phyloP scores from a whole-genome alignment of 2,113 vertebrate species.

The Anolis sagrei region DNA sequence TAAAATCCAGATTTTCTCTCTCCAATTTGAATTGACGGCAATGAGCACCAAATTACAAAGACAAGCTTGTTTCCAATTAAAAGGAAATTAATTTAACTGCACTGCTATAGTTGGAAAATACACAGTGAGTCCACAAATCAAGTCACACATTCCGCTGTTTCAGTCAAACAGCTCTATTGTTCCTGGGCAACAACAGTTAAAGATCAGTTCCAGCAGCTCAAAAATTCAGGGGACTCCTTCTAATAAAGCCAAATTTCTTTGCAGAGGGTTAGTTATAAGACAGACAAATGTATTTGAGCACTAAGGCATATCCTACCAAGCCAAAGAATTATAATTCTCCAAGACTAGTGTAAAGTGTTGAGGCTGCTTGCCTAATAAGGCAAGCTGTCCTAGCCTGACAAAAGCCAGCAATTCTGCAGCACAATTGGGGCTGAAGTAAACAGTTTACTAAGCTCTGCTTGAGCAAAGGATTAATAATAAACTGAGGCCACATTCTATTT shows the following conservation, averaged over 20 bases:
- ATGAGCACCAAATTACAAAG: neutral
- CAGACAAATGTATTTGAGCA: neutral
- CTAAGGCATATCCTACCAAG: neutral
- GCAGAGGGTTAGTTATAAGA: neutral
- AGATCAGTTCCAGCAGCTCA: neutral
- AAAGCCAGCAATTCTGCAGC: neutral
- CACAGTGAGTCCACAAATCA: neutral
- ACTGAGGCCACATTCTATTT: neutral
- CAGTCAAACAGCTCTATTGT: neutral
- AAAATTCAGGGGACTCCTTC: neutral
- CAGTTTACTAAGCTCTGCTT: conserved; percentile 14
- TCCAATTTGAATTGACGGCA: neutral
- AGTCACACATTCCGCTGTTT: neutral
- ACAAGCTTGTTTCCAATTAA: neutral
- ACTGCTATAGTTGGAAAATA: neutral
- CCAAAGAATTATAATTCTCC: neutral
- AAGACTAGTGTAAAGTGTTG: neutral
- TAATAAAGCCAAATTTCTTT: conserved; percentile 1
- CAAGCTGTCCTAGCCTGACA: conserved; percentile 1
- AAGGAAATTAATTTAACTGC: conserved; percentile 20
- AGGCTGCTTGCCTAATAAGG: neutral
- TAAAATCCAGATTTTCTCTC: fast-evolving
- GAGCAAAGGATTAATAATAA: conserved; percentile 3
- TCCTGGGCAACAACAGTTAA: neutral
- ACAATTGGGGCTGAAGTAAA: neutral